These are phyloP conservation scores for Zosterops japonicus DNA, from an alignment of 2,113 vertebrate genomes.

Conservation along the genomic window DNA sequence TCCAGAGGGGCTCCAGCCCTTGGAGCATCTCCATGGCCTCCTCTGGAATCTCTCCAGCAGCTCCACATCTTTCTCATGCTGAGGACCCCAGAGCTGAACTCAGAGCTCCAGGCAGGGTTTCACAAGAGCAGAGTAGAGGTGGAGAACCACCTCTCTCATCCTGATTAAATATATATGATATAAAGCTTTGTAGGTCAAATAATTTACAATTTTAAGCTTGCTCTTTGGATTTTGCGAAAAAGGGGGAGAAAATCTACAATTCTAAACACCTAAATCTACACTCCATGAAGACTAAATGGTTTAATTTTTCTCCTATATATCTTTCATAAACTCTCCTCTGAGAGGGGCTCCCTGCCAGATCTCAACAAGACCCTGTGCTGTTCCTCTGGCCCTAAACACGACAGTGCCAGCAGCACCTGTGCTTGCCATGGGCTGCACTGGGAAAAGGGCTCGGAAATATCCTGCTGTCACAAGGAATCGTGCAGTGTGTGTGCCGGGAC, in stretches of 20 bases:
- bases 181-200: not conserved
- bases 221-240: not conserved
- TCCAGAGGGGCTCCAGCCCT: not conserved
- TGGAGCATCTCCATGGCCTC: fast-evolving
- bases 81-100: not conserved
- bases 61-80: not conserved
- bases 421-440: not conserved
- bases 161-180: not conserved
- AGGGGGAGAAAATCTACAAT: not conserved
- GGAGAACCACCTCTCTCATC: not conserved
- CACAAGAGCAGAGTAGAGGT: not conserved
- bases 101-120: not conserved
- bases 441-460: not conserved
- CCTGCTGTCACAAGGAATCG: not conserved
- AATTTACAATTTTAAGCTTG: not conserved
- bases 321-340: not conserved
- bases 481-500: not conserved
- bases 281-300: not conserved
- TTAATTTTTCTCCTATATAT: not conserved
- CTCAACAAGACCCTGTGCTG: not conserved
- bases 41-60: not conserved
- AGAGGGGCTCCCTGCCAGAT: not conserved
- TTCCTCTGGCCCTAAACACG: fast-evolving
- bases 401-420: not conserved
- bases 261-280: not conserved